Percentiles rank a stretch among this genome's conserved stretches.
These are phyloP conservation scores for Sinelater perroti DNA, from an alignment of 2,888 invertebrate species.

Conservation along the genomic window DNA sequence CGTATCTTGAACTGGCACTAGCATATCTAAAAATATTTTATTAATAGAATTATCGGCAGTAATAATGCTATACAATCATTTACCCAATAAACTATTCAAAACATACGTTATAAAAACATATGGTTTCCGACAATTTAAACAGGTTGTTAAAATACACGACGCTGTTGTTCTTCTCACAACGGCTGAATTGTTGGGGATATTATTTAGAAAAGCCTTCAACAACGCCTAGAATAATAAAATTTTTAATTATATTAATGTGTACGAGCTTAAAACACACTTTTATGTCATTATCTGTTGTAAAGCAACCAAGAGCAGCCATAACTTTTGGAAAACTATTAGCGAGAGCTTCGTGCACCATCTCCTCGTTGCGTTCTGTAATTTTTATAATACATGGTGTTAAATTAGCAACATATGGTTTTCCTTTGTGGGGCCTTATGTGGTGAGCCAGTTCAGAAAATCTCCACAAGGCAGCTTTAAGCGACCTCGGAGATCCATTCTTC, in stretches of 20 bases:
- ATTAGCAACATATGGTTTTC: conserved; percentile 79
- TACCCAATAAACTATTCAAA: conserved; percentile 70
- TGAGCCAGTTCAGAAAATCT: conserved; percentile 80
- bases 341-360: conserved; percentile 74
- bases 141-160: conserved; percentile 80
- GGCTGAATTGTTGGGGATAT: conserved; percentile 71
- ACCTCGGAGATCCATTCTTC: conserved; percentile 76
- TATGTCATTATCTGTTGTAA: conserved; percentile 75
- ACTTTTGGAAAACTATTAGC: conserved; percentile 71
- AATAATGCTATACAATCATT: conserved; percentile 34
- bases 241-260: neutral
- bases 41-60: too few species aligned
- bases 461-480: conserved; percentile 78
- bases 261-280: conserved; percentile 61
- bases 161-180: conserved; percentile 84
- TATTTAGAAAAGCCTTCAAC: conserved; percentile 72
- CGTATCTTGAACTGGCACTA: conserved; percentile 55
- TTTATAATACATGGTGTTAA: conserved; percentile 77
- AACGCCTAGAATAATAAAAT: conserved; percentile 64
- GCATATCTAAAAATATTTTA: conserved; percentile 52
- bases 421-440: conserved; percentile 78
- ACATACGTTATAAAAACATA: conserved; percentile 72
- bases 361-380: conserved; percentile 76
- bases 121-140: conserved; percentile 79
- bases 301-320: conserved; percentile 72